Conservation (phyloP, 2,797 vertebrate genomes). For the Petrocephalus schoutedeni region DNA sequence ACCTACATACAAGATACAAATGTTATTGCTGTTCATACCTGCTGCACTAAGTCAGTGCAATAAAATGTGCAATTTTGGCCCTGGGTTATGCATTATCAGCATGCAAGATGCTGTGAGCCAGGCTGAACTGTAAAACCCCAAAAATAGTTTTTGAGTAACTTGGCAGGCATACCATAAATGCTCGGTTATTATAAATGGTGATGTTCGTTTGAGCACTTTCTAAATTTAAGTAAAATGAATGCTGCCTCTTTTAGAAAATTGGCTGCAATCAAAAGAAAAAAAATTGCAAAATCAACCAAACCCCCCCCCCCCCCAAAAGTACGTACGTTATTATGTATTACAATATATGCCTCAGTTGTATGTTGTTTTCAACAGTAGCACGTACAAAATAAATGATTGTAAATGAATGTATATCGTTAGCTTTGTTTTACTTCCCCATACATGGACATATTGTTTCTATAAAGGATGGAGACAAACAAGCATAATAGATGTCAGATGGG, state of each 20-base stretch:
- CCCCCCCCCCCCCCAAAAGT: neutral
- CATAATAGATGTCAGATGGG: neutral
- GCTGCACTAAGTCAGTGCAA: neutral
- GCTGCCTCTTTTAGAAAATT: neutral
- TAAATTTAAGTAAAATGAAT: neutral
- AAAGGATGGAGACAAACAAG: neutral
- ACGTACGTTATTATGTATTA: neutral
- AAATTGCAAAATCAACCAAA: neutral
- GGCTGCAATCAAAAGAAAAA: neutral
- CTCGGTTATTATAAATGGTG: neutral
- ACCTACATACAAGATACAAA: neutral
- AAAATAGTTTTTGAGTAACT: neutral
- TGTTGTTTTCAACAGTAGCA: neutral
- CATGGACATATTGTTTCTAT: neutral
- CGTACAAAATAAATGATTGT: neutral
- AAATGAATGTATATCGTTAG: neutral
- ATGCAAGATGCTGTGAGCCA: neutral
- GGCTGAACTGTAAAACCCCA: neutral
- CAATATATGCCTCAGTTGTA: neutral
- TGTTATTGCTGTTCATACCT: neutral
- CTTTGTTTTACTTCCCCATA: neutral
- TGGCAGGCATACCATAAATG: neutral
- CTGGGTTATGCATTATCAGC: neutral
- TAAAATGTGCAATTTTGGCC: neutral
- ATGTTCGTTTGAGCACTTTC: neutral